A percentile compares a stretch with the other conserved stretches of the same genome.
Evolutionary conservation across 2,888 invertebrate species (phyloP).

Genomic region (Kryphioiulus occultus): DNA sequence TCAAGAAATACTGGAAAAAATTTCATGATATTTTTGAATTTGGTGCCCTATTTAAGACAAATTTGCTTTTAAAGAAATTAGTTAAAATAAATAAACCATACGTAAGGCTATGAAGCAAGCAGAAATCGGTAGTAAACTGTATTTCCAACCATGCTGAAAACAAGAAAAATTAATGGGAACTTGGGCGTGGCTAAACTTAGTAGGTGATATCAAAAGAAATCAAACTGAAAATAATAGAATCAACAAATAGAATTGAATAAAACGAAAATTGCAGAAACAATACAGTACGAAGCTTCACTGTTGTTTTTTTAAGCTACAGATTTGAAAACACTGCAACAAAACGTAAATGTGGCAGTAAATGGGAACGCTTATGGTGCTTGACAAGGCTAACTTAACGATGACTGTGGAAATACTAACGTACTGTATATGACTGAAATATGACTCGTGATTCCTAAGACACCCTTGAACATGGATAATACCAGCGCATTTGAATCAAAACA

Average conservation of each 20-base stretch:
- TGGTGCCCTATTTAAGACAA: background rate
- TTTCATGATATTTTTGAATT: background rate
- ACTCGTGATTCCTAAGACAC: background rate
- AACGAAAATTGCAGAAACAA: background rate
- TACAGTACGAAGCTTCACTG: background rate
- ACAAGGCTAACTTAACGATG: background rate
- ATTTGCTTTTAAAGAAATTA: background rate
- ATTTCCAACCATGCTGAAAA: constrained; percentile 16
- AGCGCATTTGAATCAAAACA: background rate
- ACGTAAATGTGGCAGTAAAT: background rate
- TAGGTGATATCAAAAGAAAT: background rate
- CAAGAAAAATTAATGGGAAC: background rate
- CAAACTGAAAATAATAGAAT: background rate
- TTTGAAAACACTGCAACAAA: background rate
- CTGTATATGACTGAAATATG: background rate
- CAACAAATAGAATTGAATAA: background rate
- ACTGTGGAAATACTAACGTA: background rate
- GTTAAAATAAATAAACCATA: background rate
- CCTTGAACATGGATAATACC: background rate
- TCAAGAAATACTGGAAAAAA: background rate
- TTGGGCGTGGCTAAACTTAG: background rate
- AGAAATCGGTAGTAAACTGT: background rate
- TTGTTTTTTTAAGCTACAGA: background rate
- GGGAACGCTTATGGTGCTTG: background rate
- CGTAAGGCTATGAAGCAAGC: background rate